Base-by-base conservation (phyloP, 2,797 vertebrate species). In the Brotula barbata region DNA sequence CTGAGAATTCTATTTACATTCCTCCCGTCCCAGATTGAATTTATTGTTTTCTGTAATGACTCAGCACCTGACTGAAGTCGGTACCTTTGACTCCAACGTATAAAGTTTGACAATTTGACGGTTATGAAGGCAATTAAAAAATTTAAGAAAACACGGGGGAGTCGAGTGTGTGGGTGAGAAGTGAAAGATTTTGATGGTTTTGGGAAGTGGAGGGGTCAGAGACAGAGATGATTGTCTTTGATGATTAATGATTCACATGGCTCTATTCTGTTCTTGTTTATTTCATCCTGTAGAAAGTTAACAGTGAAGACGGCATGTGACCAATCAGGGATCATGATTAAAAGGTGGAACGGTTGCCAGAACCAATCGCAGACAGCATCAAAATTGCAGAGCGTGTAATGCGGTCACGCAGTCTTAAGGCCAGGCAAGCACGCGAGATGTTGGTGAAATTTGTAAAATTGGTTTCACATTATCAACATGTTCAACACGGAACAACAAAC, bases 311-410 rank as follows among this genome's bases (percentile, higher is more conserved):
- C 61, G 47, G 73, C 54, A 80, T 88, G 83, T 50, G 64, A 77
- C 73, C 80, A 86, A 81, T 89, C 85, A 85, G 73, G 50, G 68
- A 59, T 69, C 68, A 59, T 80, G 76, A 75, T 84, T 73, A 80
- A 73, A 76, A 68, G 57, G 44, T 1, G 34, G 58, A 62, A 80
- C n/a, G 54, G 53, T 15, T 49, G 68, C 68, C 81, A 82, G 67
- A 76, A 61, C 75, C 69, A 87, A 85, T 85, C 71, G 73, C 60
- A 60, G 64, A 68, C 21, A 44, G 71, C 25, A 28, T 8, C 4
- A 28, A 28, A 28, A 33, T 2, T 6, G 9, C 6, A 33, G 11
- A 33, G 31, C 25, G 56, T 22, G 49, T 9, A 39, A 73, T 31
- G 56, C 40, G 21, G 57, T 49, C 33, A 31, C 39, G 31, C 44